Base-by-base conservation (phyloP, 2,797 vertebrate genomes). In the Characodon lateralis region DNA sequence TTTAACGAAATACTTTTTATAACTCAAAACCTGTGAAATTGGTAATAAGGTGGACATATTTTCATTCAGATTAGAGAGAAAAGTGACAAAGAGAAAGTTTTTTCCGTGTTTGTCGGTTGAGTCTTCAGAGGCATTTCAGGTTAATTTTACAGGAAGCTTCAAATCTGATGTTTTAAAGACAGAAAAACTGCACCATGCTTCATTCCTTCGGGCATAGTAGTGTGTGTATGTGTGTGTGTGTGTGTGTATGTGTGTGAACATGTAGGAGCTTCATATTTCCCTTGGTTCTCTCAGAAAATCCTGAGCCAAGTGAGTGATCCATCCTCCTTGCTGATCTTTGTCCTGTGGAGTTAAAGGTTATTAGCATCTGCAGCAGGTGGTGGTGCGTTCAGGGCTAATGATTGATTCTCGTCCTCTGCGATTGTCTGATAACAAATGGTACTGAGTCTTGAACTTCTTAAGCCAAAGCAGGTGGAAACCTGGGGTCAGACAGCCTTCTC, bases 291-390 rank as follows among this genome's bases (percentile, higher is more conserved):
- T 22, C 20, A 55, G 51, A 55, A 51, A 51, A 51, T 55, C 53
- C 61, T 20, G 18, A 41, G 35, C 63, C 5, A 20, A 12, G 35
- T 18, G 51, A 53, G 16, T 20, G 5, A 41, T 10, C 18, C 31
- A 22, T 66, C 20, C 10, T 43, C 22, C 63, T 24, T 0, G 18
- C 63, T 22, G 18, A 22, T 39, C 35, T 22, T 39, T 65, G 35
- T 12, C 63, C 3, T 46, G 4, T 26, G 66, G 66, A 41, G 41
- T 69, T 43, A 69, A n/a, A 69, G 66, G 66, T 69, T 22, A 46
- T 69, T 69, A n/a, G 41, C 66, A 69, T 22, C 41, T 69, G 24
- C 41, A 46, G 66, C 66, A 69, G 66, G 66, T 69, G 41, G 35
- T 6, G 66, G 41, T 66, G 63, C 20, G 4, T 66, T 41, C 35